Percentiles rank a stretch among this genome's conserved stretches.
Evolutionary conservation across 2,113 vertebrate species (phyloP).

Genomic region (Chascanopsetta lugubris): DNA sequence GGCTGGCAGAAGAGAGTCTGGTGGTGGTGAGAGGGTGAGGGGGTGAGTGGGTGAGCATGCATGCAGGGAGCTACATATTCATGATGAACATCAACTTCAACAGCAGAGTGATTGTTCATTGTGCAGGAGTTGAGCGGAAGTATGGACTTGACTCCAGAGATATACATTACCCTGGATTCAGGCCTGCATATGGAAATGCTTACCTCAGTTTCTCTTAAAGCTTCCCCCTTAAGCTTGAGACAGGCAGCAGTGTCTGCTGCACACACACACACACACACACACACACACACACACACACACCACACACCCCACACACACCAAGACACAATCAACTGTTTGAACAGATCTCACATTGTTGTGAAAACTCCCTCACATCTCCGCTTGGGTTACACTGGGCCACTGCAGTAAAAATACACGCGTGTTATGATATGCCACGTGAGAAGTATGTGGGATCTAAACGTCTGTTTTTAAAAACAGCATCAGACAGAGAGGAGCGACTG

Average conservation of each 20-base stretch:
- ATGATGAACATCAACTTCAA: constrained; percentile 78
- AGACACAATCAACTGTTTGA: constrained; percentile 77
- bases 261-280: constrained; percentile 73
- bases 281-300: no score
- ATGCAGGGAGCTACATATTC: constrained; percentile 68
- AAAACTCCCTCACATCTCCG: constrained; percentile 69
- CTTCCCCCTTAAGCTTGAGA: constrained; percentile 69
- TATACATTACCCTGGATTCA: constrained; percentile 75
- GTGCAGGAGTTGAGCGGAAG: constrained; percentile 75
- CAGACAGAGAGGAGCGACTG: constrained; percentile 61
- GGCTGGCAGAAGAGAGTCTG: constrained; percentile 17
- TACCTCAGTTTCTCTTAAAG: constrained; percentile 72
- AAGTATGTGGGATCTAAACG: constrained; percentile 63
- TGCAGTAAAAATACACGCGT: constrained; percentile 71
- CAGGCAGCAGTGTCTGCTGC: constrained; percentile 71
- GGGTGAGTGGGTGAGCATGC: constrained; percentile 11
- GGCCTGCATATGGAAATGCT: constrained; percentile 81
- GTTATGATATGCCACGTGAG: constrained; percentile 75
- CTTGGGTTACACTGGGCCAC: constrained; percentile 66
- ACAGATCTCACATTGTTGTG: constrained; percentile 73
- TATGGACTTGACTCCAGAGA: constrained; percentile 69
- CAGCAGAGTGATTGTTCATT: constrained; percentile 82
- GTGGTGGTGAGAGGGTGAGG: constrained; percentile 7
- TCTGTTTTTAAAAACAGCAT: constrained; percentile 72
- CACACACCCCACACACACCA: no score